Evolutionary conservation across 2,113 vertebrate genomes (phyloP).

Genomic region (Sus scrofa): DNA sequence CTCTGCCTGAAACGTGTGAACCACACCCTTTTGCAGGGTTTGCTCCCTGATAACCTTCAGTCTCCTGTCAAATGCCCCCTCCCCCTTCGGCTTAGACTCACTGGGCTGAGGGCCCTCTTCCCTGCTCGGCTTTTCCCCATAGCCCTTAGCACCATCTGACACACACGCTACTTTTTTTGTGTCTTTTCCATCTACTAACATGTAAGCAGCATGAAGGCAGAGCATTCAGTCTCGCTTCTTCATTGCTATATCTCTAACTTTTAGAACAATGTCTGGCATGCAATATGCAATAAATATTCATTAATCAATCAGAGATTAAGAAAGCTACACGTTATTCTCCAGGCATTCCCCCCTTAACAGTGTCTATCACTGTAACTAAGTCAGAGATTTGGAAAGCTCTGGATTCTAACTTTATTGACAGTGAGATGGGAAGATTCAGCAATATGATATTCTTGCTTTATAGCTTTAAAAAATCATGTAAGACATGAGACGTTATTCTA

Average conservation of each 20-base stretch:
- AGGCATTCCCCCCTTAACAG: neutral
- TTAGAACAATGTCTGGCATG: neutral
- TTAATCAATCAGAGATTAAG: neutral
- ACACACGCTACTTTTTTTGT: neutral
- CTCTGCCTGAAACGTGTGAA: neutral
- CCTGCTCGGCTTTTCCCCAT: neutral
- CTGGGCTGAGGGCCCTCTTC: neutral
- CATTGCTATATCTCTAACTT: neutral
- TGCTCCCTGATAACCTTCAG: neutral
- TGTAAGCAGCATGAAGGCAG: neutral
- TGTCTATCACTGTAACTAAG: neutral
- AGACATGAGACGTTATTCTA: neutral
- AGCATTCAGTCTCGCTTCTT: neutral
- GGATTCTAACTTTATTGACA: neutral
- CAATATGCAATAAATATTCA: neutral
- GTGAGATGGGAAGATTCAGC: neutral
- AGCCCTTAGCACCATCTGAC: neutral
- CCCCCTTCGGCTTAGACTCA: neutral
- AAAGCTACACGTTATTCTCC: neutral
- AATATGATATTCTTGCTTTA: neutral
- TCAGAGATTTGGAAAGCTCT: neutral
- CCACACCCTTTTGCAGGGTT: neutral
- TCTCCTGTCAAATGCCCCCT: neutral
- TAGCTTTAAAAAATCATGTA: neutral
- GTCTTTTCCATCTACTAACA: neutral